These are phyloP conservation scores for Dufourea novaeangliae DNA, from an alignment of 1,140 invertebrate species.

Conservation along the genomic window DNA sequence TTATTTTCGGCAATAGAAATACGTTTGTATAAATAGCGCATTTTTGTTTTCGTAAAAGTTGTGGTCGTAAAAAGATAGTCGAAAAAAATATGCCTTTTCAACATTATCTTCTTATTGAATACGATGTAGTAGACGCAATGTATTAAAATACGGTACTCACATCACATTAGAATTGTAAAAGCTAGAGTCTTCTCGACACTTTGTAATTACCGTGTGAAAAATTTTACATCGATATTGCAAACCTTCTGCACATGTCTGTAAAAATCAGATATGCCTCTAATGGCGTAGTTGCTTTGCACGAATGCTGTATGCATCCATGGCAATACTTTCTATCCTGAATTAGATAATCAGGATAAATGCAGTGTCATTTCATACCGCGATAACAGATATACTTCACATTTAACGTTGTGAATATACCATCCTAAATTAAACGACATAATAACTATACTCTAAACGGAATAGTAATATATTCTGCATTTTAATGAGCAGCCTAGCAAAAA, in stretches of 20 bases:
- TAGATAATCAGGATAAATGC: background rate
- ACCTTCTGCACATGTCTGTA: conserved; percentile 29
- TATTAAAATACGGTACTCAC: conserved; percentile 25
- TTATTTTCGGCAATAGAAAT: conserved; percentile 29
- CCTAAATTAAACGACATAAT: conserved; percentile 10
- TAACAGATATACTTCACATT: conserved; percentile 15
- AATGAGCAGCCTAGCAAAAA: conserved; percentile 19
- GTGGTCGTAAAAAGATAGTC: conserved; percentile 30
- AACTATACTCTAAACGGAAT: background rate
- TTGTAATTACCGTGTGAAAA: conserved; percentile 32
- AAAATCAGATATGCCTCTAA: conserved; percentile 28
- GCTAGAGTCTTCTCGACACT: conserved; percentile 11
- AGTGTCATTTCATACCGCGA: conserved; percentile 5
- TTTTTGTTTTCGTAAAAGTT: conserved; percentile 24
- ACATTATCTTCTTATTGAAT: conserved; percentile 25
- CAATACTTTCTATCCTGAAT: conserved; percentile 20
- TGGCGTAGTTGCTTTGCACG: conserved; percentile 3
- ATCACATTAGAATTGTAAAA: conserved; percentile 44
- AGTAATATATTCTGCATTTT: conserved; percentile 19
- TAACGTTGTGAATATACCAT: background rate
- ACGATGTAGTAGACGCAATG: conserved; percentile 15
- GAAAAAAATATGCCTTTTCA: conserved; percentile 25
- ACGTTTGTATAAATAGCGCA: conserved; percentile 18
- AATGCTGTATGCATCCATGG: background rate
- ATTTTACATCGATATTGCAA: conserved; percentile 42